Percentiles rank a stretch among this genome's conserved stretches.
Conservation (phyloP, 2,888 invertebrate genomes). For the Arrhopalites spinosus region DNA sequence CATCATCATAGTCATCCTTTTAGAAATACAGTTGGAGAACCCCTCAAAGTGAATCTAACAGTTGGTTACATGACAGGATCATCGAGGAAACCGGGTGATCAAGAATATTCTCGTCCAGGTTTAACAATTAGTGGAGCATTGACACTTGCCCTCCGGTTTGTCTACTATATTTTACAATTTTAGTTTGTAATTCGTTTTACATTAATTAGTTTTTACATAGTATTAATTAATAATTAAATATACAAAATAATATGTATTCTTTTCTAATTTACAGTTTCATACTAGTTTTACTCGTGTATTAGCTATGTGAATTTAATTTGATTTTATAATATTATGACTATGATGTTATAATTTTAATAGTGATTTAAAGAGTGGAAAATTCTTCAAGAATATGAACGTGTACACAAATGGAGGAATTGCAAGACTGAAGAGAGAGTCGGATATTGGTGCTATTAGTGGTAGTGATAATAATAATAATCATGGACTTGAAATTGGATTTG, state of each 20-base stretch:
- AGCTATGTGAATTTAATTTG: too few relatives aligned
- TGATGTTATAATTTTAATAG: too few relatives aligned
- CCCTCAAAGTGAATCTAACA: slow-evolving; percentile 29
- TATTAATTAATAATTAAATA: too few relatives aligned
- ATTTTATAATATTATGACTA: too few relatives aligned
- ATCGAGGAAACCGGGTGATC: slow-evolving; percentile 75
- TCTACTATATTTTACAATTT: too few relatives aligned
- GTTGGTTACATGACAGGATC: slow-evolving; percentile 86
- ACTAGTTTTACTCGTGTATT: too few relatives aligned
- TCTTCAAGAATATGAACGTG: slow-evolving; percentile 49
- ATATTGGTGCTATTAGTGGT: neutral
- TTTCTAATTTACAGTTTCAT: too few relatives aligned
- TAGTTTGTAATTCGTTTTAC: too few relatives aligned
- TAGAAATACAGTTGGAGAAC: neutral
- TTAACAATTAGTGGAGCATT: slow-evolving; percentile 79
- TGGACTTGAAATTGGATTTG: slow-evolving; percentile 44
- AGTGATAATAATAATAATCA: neutral
- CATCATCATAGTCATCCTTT: neutral
- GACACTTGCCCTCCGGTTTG: slow-evolving; percentile 81
- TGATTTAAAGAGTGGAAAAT: slow-evolving; percentile 66
- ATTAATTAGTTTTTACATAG: too few relatives aligned
- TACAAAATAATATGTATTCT: too few relatives aligned
- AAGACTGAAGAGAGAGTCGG: too few relatives aligned
- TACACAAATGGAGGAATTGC: slow-evolving; percentile 26
- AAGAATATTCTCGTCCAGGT: slow-evolving; percentile 79